Evolutionary conservation across 2,797 vertebrate species (phyloP).

Genomic region (Spinus olivaceus): DNA sequence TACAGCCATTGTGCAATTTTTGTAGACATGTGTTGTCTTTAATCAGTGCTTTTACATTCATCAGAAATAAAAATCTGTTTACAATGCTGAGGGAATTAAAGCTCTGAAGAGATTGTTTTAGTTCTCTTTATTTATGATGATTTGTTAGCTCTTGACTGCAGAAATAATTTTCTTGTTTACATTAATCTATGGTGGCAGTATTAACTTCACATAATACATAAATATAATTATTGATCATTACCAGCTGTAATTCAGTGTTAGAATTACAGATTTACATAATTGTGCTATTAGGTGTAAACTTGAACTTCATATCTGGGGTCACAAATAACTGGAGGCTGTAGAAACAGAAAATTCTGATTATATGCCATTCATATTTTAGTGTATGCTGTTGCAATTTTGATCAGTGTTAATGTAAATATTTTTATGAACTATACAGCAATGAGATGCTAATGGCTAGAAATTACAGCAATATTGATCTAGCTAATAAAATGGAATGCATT

Average conservation of each 20-base stretch:
- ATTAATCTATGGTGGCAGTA: conserved; percentile 79
- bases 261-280: conserved; percentile 82
- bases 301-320: conserved; percentile 80
- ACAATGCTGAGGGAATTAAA: conserved; percentile 64
- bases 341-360: conserved; percentile 77
- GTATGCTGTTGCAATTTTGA: conserved; percentile 74
- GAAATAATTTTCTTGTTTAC: conserved; percentile 80
- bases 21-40: conserved; percentile 50
- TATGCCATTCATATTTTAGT: conserved; percentile 81
- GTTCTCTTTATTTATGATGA: conserved; percentile 75
- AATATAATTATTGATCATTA: conserved; percentile 85
- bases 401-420: conserved; percentile 80
- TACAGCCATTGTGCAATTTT: conserved; percentile 30
- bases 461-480: conserved; percentile 79
- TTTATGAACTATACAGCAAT: conserved; percentile 73
- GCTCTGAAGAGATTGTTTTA: conserved; percentile 72
- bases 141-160: conserved; percentile 76
- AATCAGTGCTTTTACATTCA: conserved; percentile 63
- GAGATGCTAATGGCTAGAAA: conserved; percentile 77
- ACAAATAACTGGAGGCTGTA: conserved; percentile 81
- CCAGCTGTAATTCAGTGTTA: conserved; percentile 80
- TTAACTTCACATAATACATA: conserved; percentile 80
- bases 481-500: conserved; percentile 78
- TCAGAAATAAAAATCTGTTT: conserved; percentile 71
- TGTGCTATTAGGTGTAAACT: conserved; percentile 81